phyloP scores from a whole-genome alignment of 2,113 vertebrate species.

The Prunella himalayana region DNA sequence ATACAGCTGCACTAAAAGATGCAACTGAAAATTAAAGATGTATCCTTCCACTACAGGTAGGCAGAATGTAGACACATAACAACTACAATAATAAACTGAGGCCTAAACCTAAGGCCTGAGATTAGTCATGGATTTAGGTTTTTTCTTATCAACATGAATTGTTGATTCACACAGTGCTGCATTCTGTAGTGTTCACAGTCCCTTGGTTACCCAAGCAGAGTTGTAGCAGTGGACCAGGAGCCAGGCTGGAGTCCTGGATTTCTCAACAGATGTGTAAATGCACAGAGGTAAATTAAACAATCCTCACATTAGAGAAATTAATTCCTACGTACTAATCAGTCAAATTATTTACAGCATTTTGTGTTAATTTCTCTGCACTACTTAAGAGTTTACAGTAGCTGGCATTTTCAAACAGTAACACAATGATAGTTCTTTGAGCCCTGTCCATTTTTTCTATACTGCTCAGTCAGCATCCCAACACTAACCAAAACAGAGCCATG shows the following conservation, averaged over 20 bases:
- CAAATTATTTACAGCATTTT: background rate
- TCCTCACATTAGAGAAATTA: background rate
- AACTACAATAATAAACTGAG: background rate
- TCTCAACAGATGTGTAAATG: background rate
- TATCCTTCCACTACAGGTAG: background rate
- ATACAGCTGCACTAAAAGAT: background rate
- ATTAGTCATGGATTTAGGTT: background rate
- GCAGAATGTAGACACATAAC: background rate
- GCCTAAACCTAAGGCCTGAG: background rate
- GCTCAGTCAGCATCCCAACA: background rate
- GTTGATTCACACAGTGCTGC: background rate
- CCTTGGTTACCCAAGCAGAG: background rate
- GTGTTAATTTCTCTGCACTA: background rate
- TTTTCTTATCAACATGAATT: background rate
- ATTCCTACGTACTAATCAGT: background rate
- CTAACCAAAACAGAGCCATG: background rate
- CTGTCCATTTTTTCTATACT: background rate
- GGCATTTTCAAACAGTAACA: background rate
- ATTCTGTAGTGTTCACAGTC: rapidly evolving
- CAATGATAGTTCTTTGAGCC: background rate
- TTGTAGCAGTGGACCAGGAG: background rate
- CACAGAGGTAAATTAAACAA: background rate
- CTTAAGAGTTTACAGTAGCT: background rate
- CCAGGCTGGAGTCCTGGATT: background rate
- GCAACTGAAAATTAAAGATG: background rate